These are phyloP conservation scores for Diprion similis DNA, from an alignment of 1,140 invertebrate species.

Conservation along the genomic window DNA sequence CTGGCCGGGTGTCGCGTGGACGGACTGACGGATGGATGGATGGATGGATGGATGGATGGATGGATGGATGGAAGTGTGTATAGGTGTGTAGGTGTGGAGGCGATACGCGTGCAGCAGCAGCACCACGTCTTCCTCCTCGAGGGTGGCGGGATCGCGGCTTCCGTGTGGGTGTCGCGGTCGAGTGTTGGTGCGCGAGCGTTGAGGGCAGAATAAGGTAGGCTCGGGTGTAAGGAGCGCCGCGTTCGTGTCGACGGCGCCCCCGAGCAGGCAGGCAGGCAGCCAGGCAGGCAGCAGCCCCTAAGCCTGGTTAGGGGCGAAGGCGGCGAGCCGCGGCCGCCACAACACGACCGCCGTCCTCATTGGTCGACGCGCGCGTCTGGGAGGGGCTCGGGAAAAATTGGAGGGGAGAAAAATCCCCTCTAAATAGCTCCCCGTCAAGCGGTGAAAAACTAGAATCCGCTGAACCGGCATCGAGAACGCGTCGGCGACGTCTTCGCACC, in stretches of 20 bases:
- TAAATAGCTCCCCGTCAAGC: constrained; percentile 58
- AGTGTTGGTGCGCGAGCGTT: background rate
- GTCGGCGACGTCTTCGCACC: constrained; percentile 35
- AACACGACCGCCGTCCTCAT: constrained; percentile 62
- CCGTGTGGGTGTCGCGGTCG: constrained; percentile 6
- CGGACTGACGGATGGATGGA: constrained; percentile 22
- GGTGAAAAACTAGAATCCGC: constrained; percentile 62
- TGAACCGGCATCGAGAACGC: constrained; percentile 56
- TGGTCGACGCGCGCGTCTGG: constrained; percentile 57
- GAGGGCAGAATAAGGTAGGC: background rate
- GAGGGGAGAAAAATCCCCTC: constrained; percentile 59
- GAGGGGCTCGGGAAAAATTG: constrained; percentile 61
- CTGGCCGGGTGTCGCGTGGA: background rate
- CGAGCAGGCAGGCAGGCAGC: constrained; percentile 35
- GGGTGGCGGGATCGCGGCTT: constrained; percentile 14
- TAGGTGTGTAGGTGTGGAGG: constrained; percentile 31
- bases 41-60: constrained; percentile 30
- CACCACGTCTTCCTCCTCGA: background rate
- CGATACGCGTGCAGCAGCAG: background rate
- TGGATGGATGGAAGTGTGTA: constrained; percentile 29
- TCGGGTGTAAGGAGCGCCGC: constrained; percentile 9
- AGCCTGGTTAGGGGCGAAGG: constrained; percentile 56
- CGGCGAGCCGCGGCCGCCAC: constrained; percentile 61
- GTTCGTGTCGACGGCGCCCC: constrained; percentile 22
- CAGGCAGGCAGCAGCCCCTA: constrained; percentile 41